phyloP scores from a whole-genome alignment of 2,113 vertebrate species.

The Tragulus kanchil region DNA sequence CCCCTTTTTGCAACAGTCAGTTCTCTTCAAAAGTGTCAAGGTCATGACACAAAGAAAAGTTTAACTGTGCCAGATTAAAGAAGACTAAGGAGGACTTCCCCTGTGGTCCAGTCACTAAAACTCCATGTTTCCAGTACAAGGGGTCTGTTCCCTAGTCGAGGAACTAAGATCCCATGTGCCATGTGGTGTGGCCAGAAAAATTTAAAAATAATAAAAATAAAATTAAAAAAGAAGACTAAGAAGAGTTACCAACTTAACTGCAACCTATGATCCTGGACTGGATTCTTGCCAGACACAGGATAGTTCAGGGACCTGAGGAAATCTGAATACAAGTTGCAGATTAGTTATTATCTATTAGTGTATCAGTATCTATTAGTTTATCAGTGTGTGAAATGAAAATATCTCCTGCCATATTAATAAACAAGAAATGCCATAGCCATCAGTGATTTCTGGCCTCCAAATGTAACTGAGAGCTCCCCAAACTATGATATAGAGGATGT shows the following conservation, averaged over 20 bases:
- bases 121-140: background rate
- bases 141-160: background rate
- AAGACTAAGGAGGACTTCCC: background rate
- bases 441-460: too few species aligned
- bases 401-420: too few species aligned
- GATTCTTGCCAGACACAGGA: background rate
- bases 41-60: conserved; percentile 1
- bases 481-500: too few species aligned
- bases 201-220: background rate
- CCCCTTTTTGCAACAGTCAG: too few species aligned
- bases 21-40: background rate
- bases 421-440: too few species aligned
- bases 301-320: background rate
- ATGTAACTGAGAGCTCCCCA: too few species aligned
- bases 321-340: background rate
- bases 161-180: background rate
- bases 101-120: background rate
- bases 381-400: too few species aligned
- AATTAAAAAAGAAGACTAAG: background rate
- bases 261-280: background rate
- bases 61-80: background rate
- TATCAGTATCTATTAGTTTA: background rate
- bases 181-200: background rate
- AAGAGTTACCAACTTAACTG: background rate
- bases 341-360: background rate